Evolutionary conservation across 2,113 vertebrate genomes (phyloP).

Genomic region (Acinonyx jubatus): DNA sequence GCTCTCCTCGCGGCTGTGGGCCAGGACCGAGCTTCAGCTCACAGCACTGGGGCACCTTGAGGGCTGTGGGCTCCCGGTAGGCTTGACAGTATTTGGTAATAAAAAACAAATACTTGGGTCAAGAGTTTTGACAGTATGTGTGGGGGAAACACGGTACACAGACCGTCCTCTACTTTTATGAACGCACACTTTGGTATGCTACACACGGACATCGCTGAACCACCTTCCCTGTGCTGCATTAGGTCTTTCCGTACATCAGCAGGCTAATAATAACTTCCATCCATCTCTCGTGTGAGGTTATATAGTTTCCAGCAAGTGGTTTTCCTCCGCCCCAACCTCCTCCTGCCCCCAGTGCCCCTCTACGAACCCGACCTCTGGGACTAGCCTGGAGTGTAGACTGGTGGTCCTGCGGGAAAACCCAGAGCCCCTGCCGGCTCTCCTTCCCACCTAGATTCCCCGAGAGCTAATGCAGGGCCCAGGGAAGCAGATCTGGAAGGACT

Average conservation of each 20-base stretch:
- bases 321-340: neutral
- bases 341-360: rapidly evolving
- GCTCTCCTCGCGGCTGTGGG: neutral
- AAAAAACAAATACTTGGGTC: neutral
- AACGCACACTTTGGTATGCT: neutral
- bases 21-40: neutral
- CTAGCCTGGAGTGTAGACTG: neutral
- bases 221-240: neutral
- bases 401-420: neutral
- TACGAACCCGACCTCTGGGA: neutral
- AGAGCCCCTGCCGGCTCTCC: neutral
- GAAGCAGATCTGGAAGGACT: neutral
- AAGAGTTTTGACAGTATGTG: neutral
- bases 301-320: neutral
- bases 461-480: neutral
- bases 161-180: neutral
- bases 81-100: neutral
- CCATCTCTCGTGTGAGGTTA: neutral
- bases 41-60: neutral
- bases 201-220: neutral
- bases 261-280: constrained; percentile 35
- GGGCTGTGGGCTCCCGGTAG: neutral
- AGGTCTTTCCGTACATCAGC: constrained; percentile 14
- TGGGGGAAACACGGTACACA: neutral
- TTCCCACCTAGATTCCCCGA: neutral